These are phyloP conservation scores for Oeneis ivallda DNA, from an alignment of 2,888 invertebrate species.

Conservation along the genomic window DNA sequence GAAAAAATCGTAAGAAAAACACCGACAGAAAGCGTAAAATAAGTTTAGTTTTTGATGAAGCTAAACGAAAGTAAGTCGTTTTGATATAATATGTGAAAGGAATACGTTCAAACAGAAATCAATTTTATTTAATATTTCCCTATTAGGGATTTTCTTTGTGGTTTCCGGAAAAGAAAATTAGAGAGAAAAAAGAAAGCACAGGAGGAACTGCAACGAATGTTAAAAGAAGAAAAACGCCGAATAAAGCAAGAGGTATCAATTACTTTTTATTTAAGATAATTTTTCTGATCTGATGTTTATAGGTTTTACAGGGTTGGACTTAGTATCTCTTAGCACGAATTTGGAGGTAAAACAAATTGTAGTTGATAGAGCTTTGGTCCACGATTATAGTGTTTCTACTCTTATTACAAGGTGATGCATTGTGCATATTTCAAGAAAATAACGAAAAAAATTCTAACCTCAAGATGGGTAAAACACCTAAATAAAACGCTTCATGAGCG, in stretches of 20 bases:
- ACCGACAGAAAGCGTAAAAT: conserved; percentile 65
- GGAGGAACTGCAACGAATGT: conserved; percentile 85
- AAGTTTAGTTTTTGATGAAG: conserved; percentile 70
- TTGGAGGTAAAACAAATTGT: too few relatives aligned
- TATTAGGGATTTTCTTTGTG: conserved; percentile 89
- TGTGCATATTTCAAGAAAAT: too few relatives aligned
- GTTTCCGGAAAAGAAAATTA: conserved; percentile 90
- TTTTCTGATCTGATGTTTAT: too few relatives aligned
- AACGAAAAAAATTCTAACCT: too few relatives aligned
- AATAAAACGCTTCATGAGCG: too few relatives aligned
- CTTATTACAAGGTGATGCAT: too few relatives aligned
- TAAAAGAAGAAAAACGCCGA: conserved; percentile 89
- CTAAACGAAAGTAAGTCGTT: conserved; percentile 65
- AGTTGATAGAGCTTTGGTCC: too few relatives aligned
- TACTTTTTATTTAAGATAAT: too few relatives aligned
- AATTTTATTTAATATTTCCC: conserved; percentile 18
- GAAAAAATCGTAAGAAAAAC: conserved; percentile 62
- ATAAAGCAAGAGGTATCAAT: conserved; percentile 85
- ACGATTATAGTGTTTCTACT: too few relatives aligned
- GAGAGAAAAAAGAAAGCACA: conserved; percentile 88
- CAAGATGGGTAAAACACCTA: too few relatives aligned
- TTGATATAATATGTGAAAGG: conserved; percentile 2
- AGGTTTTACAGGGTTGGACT: too few relatives aligned
- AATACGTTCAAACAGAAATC: background rate
- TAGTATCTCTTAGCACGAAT: too few relatives aligned